phyloP scores from a whole-genome alignment of 2,113 vertebrate species.

The Lophotis ruficrista region DNA sequence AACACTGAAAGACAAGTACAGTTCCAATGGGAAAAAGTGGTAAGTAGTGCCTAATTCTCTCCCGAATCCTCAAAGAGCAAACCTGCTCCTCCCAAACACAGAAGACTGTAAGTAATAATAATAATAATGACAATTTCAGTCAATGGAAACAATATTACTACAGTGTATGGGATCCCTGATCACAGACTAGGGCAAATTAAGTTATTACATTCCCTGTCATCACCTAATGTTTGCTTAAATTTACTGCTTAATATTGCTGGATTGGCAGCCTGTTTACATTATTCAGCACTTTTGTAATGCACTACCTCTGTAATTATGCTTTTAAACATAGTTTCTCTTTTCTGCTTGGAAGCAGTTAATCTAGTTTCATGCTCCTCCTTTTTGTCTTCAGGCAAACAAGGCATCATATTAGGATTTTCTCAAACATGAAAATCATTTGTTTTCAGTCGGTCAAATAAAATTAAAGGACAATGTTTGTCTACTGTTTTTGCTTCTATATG shows the following conservation, averaged over 20 bases:
- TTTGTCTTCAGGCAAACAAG: neutral
- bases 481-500: neutral
- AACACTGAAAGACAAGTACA: neutral
- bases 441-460: neutral
- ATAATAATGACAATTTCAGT: neutral
- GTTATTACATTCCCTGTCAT: neutral
- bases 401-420: neutral
- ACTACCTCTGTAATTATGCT: conserved; percentile 49
- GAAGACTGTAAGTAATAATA: neutral
- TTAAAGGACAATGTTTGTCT: neutral
- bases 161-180: neutral
- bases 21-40: neutral
- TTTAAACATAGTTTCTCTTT: conserved; percentile 37
- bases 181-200: neutral
- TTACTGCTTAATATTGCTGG: conserved; percentile 12
- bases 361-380: neutral
- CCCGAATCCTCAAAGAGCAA: neutral
- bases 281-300: conserved; percentile 38
- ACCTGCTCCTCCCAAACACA: neutral
- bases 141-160: neutral
- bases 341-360: conserved; percentile 30
- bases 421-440: neutral
- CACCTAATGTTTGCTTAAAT: conserved; percentile 23
- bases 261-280: conserved; percentile 33
- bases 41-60: neutral